Base-by-base conservation (phyloP, 2,888 invertebrate genomes). In the Phortica okadai region DNA sequence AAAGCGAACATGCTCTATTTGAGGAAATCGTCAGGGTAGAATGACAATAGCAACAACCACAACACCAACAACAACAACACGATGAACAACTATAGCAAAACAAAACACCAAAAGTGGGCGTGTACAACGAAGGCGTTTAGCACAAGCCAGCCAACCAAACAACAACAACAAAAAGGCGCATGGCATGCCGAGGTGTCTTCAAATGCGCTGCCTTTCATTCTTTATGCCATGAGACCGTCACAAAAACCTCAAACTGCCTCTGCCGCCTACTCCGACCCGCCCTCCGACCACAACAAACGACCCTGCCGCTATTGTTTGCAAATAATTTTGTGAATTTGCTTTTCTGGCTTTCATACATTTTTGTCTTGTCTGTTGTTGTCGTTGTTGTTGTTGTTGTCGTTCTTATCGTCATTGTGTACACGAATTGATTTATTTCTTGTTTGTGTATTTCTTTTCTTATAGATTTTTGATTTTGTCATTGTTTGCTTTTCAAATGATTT, bases 81-180 rank as follows among this genome's bases (percentile, higher is more conserved):
- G 16, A 62, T 4, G 21, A 62, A 21, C 8, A 62, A 21, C 25
- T 16, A 62, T 25, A 62, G 25, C 16, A 66, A 33, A 10, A 41
- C 8, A 59, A 11, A 66, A 14, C 41, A 33, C 25, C n/a, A 69
- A 69, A 50, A 69, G n/a, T 45, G 69, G 50, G 69, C n/a, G 45
- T 69, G 25, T 64, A 33, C 11, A 10, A 33, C 1, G 64, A 2
- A 21, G 25, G 59, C 59, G 59, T 44, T 69, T 54, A 66, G 50
- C 54, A 56, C 33, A 56, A 58, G 73, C 25, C 25, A 56, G 7
- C 67, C 21, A 33, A 54, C 14, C 44, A n/a, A 73, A 45, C 64
- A 75, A 54, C 75, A 74, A 11, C 62, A 62, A 41, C 62, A 74
- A 16, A 80, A 66, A 74, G 54, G 76, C 6, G 62, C 69, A 45